Conservation (phyloP, 2,113 vertebrate genomes). For the Eurystomus gularis region DNA sequence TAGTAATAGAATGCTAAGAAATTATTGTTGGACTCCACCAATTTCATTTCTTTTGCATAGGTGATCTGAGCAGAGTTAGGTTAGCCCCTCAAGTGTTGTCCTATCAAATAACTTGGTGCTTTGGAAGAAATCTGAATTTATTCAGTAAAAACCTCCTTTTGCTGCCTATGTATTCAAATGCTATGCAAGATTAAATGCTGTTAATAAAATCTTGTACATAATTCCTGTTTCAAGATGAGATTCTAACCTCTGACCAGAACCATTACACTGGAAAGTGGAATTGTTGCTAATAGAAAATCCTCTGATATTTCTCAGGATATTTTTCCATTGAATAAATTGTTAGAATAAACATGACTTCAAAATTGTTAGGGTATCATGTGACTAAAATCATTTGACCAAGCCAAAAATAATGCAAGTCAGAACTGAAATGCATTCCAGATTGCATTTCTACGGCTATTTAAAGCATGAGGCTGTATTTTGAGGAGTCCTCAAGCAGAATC, state of each 20-base stretch:
- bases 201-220: background rate
- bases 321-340: background rate
- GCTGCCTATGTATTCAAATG: background rate
- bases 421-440: background rate
- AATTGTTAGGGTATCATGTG: background rate
- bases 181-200: background rate
- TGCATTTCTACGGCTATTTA: background rate
- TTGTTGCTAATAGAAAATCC: background rate
- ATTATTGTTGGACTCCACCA: background rate
- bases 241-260: background rate
- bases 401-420: background rate
- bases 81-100: background rate
- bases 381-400: background rate
- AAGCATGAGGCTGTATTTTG: background rate
- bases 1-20: background rate
- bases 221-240: background rate
- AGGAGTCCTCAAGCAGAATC: background rate
- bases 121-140: background rate
- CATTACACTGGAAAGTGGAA: background rate
- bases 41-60: background rate
- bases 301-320: background rate
- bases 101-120: background rate
- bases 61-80: background rate
- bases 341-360: background rate
- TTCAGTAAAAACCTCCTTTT: background rate